Base-by-base conservation (phyloP, 2,888 invertebrate genomes). In the Acanthosoma haemorrhoidale region DNA sequence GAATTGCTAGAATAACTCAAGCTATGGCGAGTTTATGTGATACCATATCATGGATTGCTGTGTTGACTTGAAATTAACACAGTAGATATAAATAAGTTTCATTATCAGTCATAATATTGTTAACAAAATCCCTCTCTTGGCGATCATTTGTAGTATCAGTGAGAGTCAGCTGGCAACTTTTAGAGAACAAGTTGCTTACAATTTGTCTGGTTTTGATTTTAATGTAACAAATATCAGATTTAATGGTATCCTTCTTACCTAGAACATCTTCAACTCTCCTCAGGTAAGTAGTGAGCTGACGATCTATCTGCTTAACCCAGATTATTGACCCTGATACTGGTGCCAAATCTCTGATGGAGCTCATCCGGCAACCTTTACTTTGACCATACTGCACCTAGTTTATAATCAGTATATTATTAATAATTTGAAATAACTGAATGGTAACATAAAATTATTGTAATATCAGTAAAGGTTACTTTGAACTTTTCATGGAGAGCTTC, bases 231-330 rank as follows among this genome's bases (percentile, higher is more conserved):
- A n/a, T n/a, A n/a, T n/a, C n/a, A n/a, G n/a, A n/a, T n/a, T n/a
- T n/a, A n/a, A n/a, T n/a, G n/a, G n/a, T n/a, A n/a, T n/a, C n/a
- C 25, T 31, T 59, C 71, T 80, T 82, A 86, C 94, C 97, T 61
- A 99, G 85, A 21, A 99, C 98, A 83, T 98, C 98, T 82, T 98
- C 99, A 0, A 99, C 98, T 74, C 98, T 87, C 78, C 94, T 90
- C 80, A 99, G 85, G 81, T 97, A 98, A 75, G 95, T 94, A 13
- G 94, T 94, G 64, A 99, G 85, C 80, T 99, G 98, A 75, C 96
- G 89, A 81, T 99, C 98, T 77, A 99, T 99, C 83, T 98, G 93
- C 77, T 94, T 92, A 3, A 97, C 96, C 99, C 99, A 99, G 76
- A 99, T 95, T 76, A 99, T 98, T 68, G 95, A 96, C 0, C 98